phyloP scores from a whole-genome alignment of 2,113 vertebrate genomes.

The Sylvilagus bachmani region DNA sequence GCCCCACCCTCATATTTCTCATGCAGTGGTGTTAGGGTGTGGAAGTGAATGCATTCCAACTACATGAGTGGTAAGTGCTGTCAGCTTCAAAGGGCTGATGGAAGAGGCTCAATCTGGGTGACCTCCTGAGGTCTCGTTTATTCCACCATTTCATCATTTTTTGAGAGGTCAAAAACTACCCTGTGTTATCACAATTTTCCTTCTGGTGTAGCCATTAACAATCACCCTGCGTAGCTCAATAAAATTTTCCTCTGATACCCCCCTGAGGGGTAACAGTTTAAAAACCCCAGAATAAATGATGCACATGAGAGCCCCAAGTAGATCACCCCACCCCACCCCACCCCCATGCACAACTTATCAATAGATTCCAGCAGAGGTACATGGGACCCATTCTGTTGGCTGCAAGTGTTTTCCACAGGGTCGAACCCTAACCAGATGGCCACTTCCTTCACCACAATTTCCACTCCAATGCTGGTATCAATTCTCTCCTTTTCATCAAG shows the following conservation, averaged over 20 bases:
- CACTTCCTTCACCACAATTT: conserved; percentile 68
- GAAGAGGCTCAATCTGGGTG: not conserved
- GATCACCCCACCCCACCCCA: rapidly evolving
- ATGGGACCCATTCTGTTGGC: not conserved
- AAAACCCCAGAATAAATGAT: not conserved
- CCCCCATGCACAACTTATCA: not conserved
- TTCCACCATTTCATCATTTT: not conserved
- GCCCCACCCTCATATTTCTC: not conserved
- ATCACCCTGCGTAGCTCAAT: not conserved
- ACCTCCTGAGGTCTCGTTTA: not conserved
- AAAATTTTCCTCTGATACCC: not conserved
- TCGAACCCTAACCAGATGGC: conserved; percentile 20
- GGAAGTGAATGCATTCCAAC: not conserved
- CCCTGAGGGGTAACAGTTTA: not conserved
- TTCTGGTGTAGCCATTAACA: not conserved
- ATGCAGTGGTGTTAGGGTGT: not conserved
- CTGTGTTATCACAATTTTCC: not conserved
- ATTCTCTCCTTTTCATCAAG: conserved; percentile 64
- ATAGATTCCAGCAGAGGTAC: conserved; percentile 42
- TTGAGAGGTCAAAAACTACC: not conserved
- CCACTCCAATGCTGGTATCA: conserved; percentile 1
- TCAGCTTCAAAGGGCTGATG: not conserved
- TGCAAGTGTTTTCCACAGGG: not conserved
- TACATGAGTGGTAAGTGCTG: not conserved
- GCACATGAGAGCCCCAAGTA: not conserved